These are phyloP conservation scores for Rhinichthys klamathensis DNA, from an alignment of 2,113 vertebrate species.

Conservation along the genomic window DNA sequence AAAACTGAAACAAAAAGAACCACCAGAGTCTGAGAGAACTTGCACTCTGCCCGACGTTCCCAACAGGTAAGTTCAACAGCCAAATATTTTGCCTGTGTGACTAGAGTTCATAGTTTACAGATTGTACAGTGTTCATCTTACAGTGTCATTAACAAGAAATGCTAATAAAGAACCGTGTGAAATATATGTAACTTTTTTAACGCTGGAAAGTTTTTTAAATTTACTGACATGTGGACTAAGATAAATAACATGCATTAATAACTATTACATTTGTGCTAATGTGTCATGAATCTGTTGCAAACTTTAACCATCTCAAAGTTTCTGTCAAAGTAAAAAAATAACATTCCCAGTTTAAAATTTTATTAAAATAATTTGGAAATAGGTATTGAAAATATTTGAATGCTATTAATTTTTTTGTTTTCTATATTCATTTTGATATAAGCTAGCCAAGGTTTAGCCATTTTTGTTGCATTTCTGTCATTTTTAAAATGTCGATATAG, in stretches of 20 bases:
- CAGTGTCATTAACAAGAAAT: not conserved
- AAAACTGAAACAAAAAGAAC: not conserved
- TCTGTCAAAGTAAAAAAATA: not conserved
- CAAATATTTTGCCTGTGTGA: not conserved
- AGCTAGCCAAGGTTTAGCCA: not conserved
- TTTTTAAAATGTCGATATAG: not conserved
- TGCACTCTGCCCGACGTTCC: not conserved
- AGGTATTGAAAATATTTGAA: not conserved
- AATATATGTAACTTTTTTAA: not conserved
- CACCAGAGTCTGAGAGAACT: not conserved
- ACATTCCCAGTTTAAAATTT: not conserved
- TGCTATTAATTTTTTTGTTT: not conserved
- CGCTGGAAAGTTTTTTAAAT: not conserved
- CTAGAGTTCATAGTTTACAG: not conserved
- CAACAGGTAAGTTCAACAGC: not conserved
- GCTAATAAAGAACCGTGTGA: not conserved
- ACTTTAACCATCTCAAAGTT: not conserved
- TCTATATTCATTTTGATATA: not conserved
- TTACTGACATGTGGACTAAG: not conserved
- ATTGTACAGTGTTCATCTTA: not conserved
- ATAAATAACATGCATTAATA: not conserved
- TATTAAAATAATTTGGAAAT: not conserved
- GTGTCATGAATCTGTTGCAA: not conserved
- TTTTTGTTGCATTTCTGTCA: not conserved
- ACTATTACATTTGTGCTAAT: not conserved